Percentiles rank a stretch among this genome's conserved stretches.
Conservation (phyloP, 1,140 invertebrate genomes). For the Drosophila arawakana region DNA sequence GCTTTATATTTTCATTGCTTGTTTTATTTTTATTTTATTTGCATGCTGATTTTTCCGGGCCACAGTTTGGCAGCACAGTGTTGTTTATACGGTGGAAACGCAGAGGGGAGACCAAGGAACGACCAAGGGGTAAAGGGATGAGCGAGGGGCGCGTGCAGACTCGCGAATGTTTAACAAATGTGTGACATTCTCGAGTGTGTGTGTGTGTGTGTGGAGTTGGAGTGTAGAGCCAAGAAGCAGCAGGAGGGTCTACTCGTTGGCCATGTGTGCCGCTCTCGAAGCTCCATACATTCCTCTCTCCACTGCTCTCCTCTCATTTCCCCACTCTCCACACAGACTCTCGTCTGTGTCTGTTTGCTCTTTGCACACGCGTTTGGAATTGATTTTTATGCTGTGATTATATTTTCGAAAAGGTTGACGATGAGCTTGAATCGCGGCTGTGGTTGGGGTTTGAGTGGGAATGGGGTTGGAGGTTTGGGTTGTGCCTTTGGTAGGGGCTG, state of each 20-base stretch:
- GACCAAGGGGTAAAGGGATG: no score
- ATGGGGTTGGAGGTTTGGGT: no score
- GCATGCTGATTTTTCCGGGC: constrained; percentile 74
- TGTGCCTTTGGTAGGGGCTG: background rate
- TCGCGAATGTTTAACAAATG: constrained; percentile 81
- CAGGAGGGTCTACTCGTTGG: constrained; percentile 9
- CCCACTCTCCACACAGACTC: constrained; percentile 10
- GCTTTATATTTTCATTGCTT: constrained; percentile 59
- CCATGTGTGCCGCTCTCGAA: constrained; percentile 42
- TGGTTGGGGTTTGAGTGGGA: constrained; percentile 10
- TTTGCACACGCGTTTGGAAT: constrained; percentile 81
- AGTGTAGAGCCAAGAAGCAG: background rate
- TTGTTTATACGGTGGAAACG: constrained; percentile 59
- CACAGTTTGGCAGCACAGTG: constrained; percentile 68
- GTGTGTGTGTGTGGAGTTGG: background rate
- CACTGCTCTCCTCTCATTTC: no score
- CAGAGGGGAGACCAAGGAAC: background rate
- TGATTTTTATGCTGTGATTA: constrained; percentile 83
- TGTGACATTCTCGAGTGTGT: constrained; percentile 76
- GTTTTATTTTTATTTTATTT: constrained; percentile 80
- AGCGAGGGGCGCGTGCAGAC: constrained; percentile 43
- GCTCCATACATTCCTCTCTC: background rate
- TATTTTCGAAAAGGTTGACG: constrained; percentile 83
- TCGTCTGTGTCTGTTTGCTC: constrained; percentile 71
- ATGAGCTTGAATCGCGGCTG: constrained; percentile 54